A percentile compares a stretch with the other conserved stretches of the same genome.
phyloP scores from a whole-genome alignment of 2,113 vertebrate genomes.

The Sula dactylatra region DNA sequence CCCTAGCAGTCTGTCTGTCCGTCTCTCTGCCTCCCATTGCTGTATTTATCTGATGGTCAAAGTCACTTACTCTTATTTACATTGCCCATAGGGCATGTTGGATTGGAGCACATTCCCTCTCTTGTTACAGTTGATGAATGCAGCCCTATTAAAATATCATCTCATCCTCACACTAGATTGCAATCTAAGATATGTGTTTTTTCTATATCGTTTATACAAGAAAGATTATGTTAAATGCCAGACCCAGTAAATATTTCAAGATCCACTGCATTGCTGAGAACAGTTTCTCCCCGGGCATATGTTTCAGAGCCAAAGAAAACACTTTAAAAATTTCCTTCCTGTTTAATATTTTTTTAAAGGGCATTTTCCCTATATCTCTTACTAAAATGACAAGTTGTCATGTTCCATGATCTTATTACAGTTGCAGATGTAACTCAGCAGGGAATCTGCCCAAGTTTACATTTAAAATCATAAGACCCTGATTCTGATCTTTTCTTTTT shows the following conservation, averaged over 20 bases:
- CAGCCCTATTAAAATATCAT: constrained; percentile 66
- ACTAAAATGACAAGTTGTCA: constrained; percentile 66
- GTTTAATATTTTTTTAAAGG: constrained; percentile 66
- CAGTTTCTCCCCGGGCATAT: constrained; percentile 54
- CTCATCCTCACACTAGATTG: constrained; percentile 62
- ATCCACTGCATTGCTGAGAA: constrained; percentile 59
- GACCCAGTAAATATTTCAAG: constrained; percentile 68
- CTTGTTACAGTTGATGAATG: constrained; percentile 53
- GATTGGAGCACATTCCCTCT: constrained; percentile 43
- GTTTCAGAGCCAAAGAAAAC: constrained; percentile 64
- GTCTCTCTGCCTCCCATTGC: not conserved
- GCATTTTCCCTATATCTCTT: constrained; percentile 61
- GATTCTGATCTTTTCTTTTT: constrained; percentile 8
- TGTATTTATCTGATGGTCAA: constrained; percentile 2
- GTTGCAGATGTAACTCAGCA: constrained; percentile 66
- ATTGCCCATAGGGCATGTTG: constrained; percentile 40
- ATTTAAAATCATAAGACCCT: constrained; percentile 46
- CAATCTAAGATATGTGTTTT: constrained; percentile 58
- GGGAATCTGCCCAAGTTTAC: constrained; percentile 61
- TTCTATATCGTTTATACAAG: constrained; percentile 62
- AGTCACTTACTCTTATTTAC: constrained; percentile 28
- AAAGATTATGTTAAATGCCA: constrained; percentile 69
- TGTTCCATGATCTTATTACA: constrained; percentile 63
- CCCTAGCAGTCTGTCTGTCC: not conserved
- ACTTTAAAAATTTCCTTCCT: constrained; percentile 60